phyloP scores from a whole-genome alignment of 1,140 invertebrate genomes.

The Pissodes strobi region DNA sequence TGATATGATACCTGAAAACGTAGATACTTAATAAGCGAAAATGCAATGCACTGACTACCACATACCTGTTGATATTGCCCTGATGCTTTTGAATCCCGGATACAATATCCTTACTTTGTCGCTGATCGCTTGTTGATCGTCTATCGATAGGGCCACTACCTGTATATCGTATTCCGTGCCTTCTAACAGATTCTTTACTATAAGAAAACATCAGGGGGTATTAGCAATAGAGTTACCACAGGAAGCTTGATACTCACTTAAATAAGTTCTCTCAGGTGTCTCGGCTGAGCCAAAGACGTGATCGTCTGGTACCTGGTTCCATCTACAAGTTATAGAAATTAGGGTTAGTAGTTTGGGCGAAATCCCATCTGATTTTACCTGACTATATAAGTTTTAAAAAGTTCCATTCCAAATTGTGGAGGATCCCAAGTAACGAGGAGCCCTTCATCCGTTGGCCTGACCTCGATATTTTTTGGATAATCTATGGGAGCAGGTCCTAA shows the following conservation, averaged over 20 bases:
- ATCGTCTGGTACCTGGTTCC: conserved; percentile 64
- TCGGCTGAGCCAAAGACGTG: conserved; percentile 63
- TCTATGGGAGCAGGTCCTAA: conserved; percentile 57
- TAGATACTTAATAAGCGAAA: not conserved
- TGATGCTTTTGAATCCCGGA: conserved; percentile 64
- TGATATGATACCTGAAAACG: conserved; percentile 32
- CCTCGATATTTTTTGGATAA: conserved; percentile 69
- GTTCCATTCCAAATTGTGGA: conserved; percentile 63
- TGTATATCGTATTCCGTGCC: conserved; percentile 69
- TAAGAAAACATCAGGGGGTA: too few relatives aligned
- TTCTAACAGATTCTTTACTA: conserved; percentile 67
- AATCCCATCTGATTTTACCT: conserved; percentile 42
- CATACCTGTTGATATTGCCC: conserved; percentile 64
- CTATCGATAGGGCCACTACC: conserved; percentile 63
- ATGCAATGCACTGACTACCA: not conserved
- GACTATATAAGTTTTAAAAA: conserved; percentile 64
- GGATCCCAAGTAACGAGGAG: conserved; percentile 75
- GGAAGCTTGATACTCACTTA: conserved; percentile 55
- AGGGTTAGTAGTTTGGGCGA: too few relatives aligned
- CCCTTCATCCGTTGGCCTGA: conserved; percentile 65
- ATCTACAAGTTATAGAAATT: conserved; percentile 43
- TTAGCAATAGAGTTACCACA: too few relatives aligned
- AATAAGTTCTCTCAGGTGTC: conserved; percentile 66
- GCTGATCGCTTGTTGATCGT: conserved; percentile 62
- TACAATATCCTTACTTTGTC: conserved; percentile 62